Base-by-base conservation (phyloP, 2,888 invertebrate genomes). In the Andrena haemorrhoa region DNA sequence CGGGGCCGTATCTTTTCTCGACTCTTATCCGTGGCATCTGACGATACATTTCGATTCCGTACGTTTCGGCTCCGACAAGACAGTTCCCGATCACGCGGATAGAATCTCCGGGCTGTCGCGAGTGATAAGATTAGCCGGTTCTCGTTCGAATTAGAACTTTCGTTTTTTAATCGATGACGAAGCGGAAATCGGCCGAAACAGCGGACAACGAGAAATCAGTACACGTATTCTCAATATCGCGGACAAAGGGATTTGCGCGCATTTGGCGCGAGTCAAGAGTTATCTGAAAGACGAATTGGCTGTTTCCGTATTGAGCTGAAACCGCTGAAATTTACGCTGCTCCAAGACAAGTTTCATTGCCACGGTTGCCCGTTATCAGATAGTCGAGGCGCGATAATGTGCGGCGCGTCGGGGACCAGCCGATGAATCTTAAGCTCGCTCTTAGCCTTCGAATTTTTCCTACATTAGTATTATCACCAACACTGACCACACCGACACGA, bases 71-170 rank as follows among this genome's bases (percentile, higher is more conserved):
- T n/a, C 33, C 69, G 75, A 79, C 82, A 80, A 75, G 85, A 82
- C 79, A 77, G 64, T 80, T 61, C 47, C 58, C 77, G 79, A 83
- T 82, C 73, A 56, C 16, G 31, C 33, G 31, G 87, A 86, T 89
- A 82, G 79, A 56, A 80, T 79, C 79, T 33, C 60, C 26, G 56
- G 63, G 65, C 79, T 33, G 61, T 69, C 33, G 68, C 10, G 72
- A 23, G 47, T 60, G 89, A 89, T 89, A 89, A 89, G 89, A 89
- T 89, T 86, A 85, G 6, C 16, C 31, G 41, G 2, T 35, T 58
- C 69, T 73, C 58, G 76, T 53, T 51, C 66, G 86, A 78, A 75
- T 83, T 79, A 83, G 84, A 85, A 83, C 86, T 70, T 75, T 29
- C 68, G 33, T 23, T 66, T 63, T 29, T 53, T 64, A 58, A 70